These are phyloP conservation scores for Dasyprocta punctata DNA, from an alignment of 2,113 vertebrate species.

Conservation along the genomic window DNA sequence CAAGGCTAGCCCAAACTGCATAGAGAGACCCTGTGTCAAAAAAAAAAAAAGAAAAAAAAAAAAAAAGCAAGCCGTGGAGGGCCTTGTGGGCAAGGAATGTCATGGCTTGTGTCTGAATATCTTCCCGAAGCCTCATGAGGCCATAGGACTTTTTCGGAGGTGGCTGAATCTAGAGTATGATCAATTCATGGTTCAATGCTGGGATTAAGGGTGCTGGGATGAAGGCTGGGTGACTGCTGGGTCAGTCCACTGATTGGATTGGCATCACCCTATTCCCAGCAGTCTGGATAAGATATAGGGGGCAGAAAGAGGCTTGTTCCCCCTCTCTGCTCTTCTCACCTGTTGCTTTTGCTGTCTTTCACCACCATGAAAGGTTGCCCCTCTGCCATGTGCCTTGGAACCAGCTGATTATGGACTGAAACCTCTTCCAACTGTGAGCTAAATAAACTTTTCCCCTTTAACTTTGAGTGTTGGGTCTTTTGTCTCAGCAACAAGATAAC, in stretches of 20 bases:
- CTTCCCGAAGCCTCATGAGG: background rate
- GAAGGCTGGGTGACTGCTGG: background rate
- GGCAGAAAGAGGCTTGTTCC: background rate
- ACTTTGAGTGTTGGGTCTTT: background rate
- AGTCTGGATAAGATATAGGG: background rate
- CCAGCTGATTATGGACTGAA: background rate
- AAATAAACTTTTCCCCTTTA: background rate
- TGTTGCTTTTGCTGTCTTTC: background rate
- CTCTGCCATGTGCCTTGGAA: background rate
- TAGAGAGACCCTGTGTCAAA: too few relatives aligned
- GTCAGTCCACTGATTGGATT: background rate
- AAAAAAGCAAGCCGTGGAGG: too few relatives aligned
- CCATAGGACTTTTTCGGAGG: background rate
- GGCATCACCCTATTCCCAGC: background rate
- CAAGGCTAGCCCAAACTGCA: too few relatives aligned
- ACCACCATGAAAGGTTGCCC: background rate
- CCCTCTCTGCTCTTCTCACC: background rate
- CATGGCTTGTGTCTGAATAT: background rate
- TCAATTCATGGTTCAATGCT: background rate
- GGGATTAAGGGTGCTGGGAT: background rate
- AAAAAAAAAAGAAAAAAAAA: too few relatives aligned
- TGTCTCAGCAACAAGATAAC: background rate
- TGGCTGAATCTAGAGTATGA: background rate
- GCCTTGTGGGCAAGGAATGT: background rate
- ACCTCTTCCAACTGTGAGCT: background rate